Base-by-base conservation (phyloP, 2,888 invertebrate genomes). In the Eulithis prunata region DNA sequence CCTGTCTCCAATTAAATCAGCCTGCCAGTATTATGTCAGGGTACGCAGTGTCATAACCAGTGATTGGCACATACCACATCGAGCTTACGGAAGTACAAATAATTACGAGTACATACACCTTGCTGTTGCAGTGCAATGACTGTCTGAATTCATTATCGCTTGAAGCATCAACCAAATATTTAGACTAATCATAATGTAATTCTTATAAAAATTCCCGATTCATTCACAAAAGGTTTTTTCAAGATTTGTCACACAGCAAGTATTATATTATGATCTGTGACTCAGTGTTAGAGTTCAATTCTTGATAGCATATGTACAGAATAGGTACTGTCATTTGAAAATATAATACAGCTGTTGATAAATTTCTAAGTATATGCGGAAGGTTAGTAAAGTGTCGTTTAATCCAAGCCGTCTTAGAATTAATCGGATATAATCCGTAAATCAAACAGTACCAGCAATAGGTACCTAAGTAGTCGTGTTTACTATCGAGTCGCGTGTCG, bases 11-110 rank as follows among this genome's bases (percentile, higher is more conserved):
- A 64, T 68, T 64, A 62, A 62, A 43, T 38, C 53, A 51, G 45
- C 52, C 47, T 63, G 14, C 45, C 28, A 54, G 36, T 55, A 67
- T 72, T 70, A 69, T 71, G 69, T 68, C 66, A 69, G 59, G 49
- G 47, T 68, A 59, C 6, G 3, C 0, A 32, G 6, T 21, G 21
- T 62, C 63, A 68, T 72, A 71, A 72, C 64, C 28, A 52, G 45
- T 46, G 66, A 64, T 63, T 67, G 57, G 64, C 53, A 63, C 57
- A 46, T n/a, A 62, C 57, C 66, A 7, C 66, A 45, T 53, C n/a
- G 56, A 43, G 65, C 58, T 65, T 54, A 46, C 68, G 71, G 70
- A 71, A 71, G 68, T 68, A 51, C 54, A 55, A 57, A 66, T 70
- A 68, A 71, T 68, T 68, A 66, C 70, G 66, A 70, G 64, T 68